Base-by-base conservation (phyloP, 2,888 invertebrate species). In the Andricus quercusramuli region DNA sequence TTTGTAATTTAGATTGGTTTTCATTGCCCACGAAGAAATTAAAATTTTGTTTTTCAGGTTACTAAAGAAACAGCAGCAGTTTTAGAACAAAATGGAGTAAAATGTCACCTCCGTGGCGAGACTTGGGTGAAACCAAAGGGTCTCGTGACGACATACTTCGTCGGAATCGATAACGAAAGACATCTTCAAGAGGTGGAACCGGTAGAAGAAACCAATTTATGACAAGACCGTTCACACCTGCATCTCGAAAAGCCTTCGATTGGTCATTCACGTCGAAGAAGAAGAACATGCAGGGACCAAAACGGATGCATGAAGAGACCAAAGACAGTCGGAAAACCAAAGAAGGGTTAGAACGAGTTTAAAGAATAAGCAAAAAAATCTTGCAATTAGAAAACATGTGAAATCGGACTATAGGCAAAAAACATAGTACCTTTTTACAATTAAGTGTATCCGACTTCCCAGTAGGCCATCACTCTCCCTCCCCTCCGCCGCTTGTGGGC, bases 81-180 rank as follows among this genome's bases (percentile, higher is more conserved):
- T 70, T 92, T 97, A 80, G 94, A 95, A 78, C 94, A 95, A 83
- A 95, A 96, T 86, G 96, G 95, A 65, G 95, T 96, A 81, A 93
- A 94, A 47, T 97, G 97, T 84, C 94, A 95, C 78, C 95, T 94
- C 85, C 94, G 97, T 37, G 97, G 96, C 1, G 94, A 95, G 86
- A 96, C 96, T 0, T 94, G 93, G 86, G 96, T 97, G 0, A 97
- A 97, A 93, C 97, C 97, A 0, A 95, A 95, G 81, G 94, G 94
- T 76, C 94, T 94, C 29, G 94, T 96, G 25, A 95, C 95, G 84
- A 97, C 97, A 5, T 97, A 96, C 90, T 96, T 95, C 88, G 95
- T 97, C 13, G 95, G 94, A 20, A 93, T 96, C 20, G 95, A 96
- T 88, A 94, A 95, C 59, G 92, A 95, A 80, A 86, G 87, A 51